phyloP scores from a whole-genome alignment of 2,113 vertebrate species.

The Rattus rattus region DNA sequence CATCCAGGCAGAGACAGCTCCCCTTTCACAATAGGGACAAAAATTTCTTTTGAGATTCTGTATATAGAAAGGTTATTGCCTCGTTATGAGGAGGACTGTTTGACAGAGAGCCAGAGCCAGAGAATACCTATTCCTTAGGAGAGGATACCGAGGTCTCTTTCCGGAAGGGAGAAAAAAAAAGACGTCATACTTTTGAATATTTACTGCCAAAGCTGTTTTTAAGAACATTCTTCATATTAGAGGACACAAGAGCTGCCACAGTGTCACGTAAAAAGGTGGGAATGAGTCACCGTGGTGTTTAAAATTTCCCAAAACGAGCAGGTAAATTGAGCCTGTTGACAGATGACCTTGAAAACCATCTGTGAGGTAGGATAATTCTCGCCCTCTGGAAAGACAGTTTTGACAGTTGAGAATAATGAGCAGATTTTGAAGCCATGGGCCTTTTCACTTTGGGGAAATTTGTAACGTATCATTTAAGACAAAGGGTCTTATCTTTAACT shows the following conservation, averaged over 20 bases:
- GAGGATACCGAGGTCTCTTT: not conserved
- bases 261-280: slow-evolving; percentile 27
- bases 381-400: slow-evolving; percentile 31
- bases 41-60: not conserved
- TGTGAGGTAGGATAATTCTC: slow-evolving; percentile 34
- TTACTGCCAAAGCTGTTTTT: slow-evolving; percentile 44
- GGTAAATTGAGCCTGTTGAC: slow-evolving; percentile 66
- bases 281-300: slow-evolving; percentile 30
- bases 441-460: slow-evolving; percentile 35
- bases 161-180: not conserved
- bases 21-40: slow-evolving; percentile 48
- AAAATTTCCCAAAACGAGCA: slow-evolving; percentile 45
- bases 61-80: slow-evolving; percentile 46
- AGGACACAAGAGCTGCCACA: slow-evolving; percentile 40
- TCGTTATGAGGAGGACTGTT: not conserved
- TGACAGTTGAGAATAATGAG: slow-evolving; percentile 64
- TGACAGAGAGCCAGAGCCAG: slow-evolving; percentile 32
- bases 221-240: not conserved
- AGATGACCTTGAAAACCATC: slow-evolving; percentile 65
- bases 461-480: slow-evolving; percentile 47
- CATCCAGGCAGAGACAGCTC: not conserved
- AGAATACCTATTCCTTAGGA: slow-evolving; percentile 35
- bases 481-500: slow-evolving; percentile 24
- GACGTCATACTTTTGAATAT: slow-evolving; percentile 30
- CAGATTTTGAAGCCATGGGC: slow-evolving; percentile 36